These are phyloP conservation scores for Masticophis lateralis DNA, from an alignment of 2,797 vertebrate genomes.

Conservation along the genomic window DNA sequence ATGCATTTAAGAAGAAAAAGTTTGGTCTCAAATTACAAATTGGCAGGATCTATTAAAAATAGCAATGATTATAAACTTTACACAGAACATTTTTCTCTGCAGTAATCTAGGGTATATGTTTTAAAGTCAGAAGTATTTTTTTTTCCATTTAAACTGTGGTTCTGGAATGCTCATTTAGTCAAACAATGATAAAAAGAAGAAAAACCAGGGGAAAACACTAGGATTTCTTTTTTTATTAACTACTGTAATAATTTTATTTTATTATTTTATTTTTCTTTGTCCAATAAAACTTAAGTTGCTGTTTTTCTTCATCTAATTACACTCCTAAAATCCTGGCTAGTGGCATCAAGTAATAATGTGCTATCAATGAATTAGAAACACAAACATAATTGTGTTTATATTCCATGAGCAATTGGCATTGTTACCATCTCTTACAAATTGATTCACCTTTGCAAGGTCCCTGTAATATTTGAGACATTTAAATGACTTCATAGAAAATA, in stretches of 20 bases:
- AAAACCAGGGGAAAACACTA: background rate
- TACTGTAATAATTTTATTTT: too few species aligned
- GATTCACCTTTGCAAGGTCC: background rate
- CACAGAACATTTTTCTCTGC: background rate
- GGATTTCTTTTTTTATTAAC: background rate
- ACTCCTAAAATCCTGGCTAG: background rate
- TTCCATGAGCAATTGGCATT: background rate
- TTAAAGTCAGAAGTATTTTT: background rate
- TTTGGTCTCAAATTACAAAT: background rate
- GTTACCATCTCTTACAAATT: background rate
- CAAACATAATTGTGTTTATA: background rate
- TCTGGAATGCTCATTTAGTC: background rate
- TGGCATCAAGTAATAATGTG: background rate
- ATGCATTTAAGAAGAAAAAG: background rate
- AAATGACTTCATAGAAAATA: background rate
- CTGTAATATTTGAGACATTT: background rate
- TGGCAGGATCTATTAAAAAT: background rate
- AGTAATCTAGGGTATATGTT: background rate
- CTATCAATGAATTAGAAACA: background rate
- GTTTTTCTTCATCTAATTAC: background rate
- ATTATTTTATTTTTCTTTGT: background rate
- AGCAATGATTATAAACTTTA: background rate
- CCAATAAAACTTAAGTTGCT: background rate
- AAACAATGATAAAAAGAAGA: background rate
- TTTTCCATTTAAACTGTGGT: background rate